These are phyloP conservation scores for Hyles vespertilio DNA, from an alignment of 1,140 invertebrate species.

Conservation along the genomic window DNA sequence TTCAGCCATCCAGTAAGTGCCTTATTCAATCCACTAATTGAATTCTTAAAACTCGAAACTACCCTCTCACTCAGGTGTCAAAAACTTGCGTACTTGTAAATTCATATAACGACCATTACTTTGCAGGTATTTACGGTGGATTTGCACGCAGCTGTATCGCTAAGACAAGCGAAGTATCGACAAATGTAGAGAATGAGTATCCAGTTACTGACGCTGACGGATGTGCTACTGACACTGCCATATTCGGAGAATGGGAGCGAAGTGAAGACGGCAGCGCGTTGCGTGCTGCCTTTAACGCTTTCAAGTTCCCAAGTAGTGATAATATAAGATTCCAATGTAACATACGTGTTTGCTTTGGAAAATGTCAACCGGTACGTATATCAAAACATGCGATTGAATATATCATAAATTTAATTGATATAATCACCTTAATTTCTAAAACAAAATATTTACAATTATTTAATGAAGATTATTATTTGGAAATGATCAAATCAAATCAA, in stretches of 20 bases:
- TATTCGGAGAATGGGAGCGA: conserved; percentile 95
- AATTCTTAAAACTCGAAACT: not conserved
- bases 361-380: conserved; percentile 90
- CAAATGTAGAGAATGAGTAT: conserved; percentile 91
- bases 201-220: conserved; percentile 95
- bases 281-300: conserved; percentile 93
- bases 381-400: not conserved
- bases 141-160: conserved; percentile 95
- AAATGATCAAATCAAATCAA: too few relatives aligned
- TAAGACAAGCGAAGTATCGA: conserved; percentile 89
- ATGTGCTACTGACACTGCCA: conserved; percentile 93
- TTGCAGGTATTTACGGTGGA: conserved; percentile 92
- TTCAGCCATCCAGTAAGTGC: conserved; percentile 89
- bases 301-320: conserved; percentile 96
- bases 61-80: too few relatives aligned
- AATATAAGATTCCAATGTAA: conserved; percentile 97
- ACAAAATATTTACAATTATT: too few relatives aligned
- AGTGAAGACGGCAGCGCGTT: conserved; percentile 89
- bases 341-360: conserved; percentile 95
- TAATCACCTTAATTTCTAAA: too few relatives aligned
- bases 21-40: too few relatives aligned
- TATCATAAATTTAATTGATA: conserved; percentile 5
- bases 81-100: too few relatives aligned
- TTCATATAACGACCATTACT: not conserved
- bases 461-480: too few relatives aligned